A percentile compares a stretch with the other conserved stretches of the same genome.
Evolutionary conservation across 2,113 vertebrate genomes (phyloP).

Genomic region (Chiloscyllium plagiosum): DNA sequence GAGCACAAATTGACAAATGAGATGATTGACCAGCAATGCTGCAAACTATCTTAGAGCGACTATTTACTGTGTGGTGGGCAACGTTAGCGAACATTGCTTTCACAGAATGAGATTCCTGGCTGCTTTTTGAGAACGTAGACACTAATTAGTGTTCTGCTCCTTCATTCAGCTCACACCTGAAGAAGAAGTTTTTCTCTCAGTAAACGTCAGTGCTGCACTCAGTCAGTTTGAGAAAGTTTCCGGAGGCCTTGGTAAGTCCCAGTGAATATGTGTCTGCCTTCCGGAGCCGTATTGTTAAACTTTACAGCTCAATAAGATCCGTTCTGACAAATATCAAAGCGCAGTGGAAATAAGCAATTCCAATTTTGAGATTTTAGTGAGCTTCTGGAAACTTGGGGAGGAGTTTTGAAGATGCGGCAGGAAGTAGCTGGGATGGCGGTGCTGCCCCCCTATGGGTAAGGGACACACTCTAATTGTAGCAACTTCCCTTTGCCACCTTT

Average conservation of each 20-base stretch:
- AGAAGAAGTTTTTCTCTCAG: slow-evolving; percentile 79
- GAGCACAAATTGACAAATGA: background rate
- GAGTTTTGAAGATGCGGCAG: no score
- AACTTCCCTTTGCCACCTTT: no score
- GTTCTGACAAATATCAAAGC: background rate
- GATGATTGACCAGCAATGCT: background rate
- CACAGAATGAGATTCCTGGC: background rate
- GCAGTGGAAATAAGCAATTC: background rate
- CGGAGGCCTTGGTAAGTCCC: slow-evolving; percentile 69
- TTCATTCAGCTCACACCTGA: slow-evolving; percentile 72
- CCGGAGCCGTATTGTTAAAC: background rate
- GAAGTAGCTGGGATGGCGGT: no score
- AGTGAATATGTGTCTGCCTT: background rate
- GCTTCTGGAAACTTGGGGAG: background rate
- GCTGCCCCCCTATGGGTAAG: no score
- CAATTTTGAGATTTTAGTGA: background rate
- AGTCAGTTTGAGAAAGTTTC: slow-evolving; percentile 95
- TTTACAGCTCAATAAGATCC: background rate
- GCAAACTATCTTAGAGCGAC: background rate
- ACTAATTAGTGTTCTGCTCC: background rate
- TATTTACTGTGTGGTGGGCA: background rate
- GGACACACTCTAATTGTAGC: no score
- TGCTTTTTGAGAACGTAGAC: slow-evolving; percentile 26
- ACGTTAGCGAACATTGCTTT: no score
- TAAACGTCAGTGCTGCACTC: slow-evolving; percentile 76